Percentiles rank a stretch among this genome's conserved stretches.
Evolutionary conservation across 2,888 invertebrate species (phyloP).

Genomic region (Thecophora atra): DNA sequence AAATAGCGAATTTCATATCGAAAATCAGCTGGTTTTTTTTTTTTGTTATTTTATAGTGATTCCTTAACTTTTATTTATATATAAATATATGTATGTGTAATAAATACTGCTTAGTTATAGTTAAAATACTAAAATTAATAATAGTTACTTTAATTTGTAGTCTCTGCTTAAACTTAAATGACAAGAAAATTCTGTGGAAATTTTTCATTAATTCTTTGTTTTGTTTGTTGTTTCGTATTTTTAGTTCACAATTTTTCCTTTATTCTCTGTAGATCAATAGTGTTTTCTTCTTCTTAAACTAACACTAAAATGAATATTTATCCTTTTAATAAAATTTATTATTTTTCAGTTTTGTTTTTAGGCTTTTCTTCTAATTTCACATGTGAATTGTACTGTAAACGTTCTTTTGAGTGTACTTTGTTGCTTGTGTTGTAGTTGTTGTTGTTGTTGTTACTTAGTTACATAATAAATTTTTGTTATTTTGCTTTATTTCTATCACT

Average conservation of each 20-base stretch:
- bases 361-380: background rate
- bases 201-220: background rate
- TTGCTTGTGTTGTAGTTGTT: conserved; percentile 18
- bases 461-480: conserved; percentile 8
- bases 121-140: background rate
- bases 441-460: conserved; percentile 4
- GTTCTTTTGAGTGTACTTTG: conserved; percentile 36
- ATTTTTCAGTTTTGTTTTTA: background rate
- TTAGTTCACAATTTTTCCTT: background rate
- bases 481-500: conserved; percentile 26
- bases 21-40: conserved; percentile 42
- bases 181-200: background rate
- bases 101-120: conserved; percentile 4
- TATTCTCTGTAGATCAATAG: conserved; percentile 4
- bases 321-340: conserved; percentile 2
- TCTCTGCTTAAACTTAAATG: background rate
- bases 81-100: no score
- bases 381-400: conserved; percentile 29
- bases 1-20: conserved; percentile 39
- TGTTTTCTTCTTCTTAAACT: background rate
- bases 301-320: background rate
- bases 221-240: background rate
- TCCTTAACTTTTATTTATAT: conserved; percentile 2
- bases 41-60: conserved; percentile 43
- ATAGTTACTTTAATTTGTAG: background rate